Evolutionary conservation across 2,888 invertebrate genomes (phyloP), one percentile per base, ranked within the genome.

Genomic region (Eristalinus sepulchralis): DNA sequence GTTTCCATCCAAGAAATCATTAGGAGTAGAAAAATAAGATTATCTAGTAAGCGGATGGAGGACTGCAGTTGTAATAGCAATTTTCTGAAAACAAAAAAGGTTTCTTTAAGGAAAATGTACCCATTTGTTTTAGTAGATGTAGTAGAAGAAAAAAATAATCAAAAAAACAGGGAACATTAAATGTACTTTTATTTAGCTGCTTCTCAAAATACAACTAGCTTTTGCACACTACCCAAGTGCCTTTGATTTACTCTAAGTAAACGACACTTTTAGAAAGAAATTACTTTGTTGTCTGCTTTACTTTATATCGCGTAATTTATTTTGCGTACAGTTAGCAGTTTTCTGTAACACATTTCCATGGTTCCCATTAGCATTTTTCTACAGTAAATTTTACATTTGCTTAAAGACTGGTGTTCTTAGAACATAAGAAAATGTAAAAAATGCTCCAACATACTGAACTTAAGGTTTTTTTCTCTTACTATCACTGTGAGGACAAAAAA

Each of bases 11-110:
- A 57, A 68, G 60, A 53, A 59, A 59, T 31, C 36, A 24, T 60
- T 60, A 76, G 27, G 36, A 66, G 31, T 33, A 59, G 24, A 39
- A 64, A 64, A n/a, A 34, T 70, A 34, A n/a, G 34, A 59, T 22
- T 57, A 59, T 70, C 13, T 27, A 64, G 27, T 9, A n/a, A 0
- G 1, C 6, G 31, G 53, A 20, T 27, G 9, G 9, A 20, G 8
- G 24, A n/a, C 13, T 17, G 31, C 47, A 17, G 33, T 6, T 31
- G 2, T 53, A 20, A 64, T 20, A 33, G 11, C 39, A n/a, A 39
- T 24, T 9, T 17, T 17, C 17, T 47, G n/a, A 17, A 5, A 47
- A 17, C 47, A 47, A 47, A 17, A 17, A 17, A 8, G 17, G 17
- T 17, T 47, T 17, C 47, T 5, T 8, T 17, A 17, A 8, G 47